Conservation (phyloP, 1,140 invertebrate genomes). For the Stenopsyche tienmushanensis region DNA sequence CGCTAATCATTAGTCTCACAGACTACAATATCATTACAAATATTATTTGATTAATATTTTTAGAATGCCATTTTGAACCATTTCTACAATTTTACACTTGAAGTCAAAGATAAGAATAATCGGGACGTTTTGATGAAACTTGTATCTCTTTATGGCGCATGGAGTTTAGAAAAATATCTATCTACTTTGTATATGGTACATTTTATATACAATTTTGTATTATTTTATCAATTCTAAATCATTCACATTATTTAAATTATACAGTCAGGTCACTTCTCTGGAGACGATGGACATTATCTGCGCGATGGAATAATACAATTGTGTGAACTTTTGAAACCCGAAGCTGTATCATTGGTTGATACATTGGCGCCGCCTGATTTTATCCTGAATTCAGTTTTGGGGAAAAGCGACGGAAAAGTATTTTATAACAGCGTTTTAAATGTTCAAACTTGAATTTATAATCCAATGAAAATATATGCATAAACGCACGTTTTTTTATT, state of each 20-base stretch:
- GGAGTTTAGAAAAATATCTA: conserved; percentile 68
- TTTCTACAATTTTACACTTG: conserved; percentile 58
- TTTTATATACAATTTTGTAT: conserved; percentile 14
- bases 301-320: conserved; percentile 62
- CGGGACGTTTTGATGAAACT: conserved; percentile 61
- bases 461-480: not conserved
- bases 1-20: no score
- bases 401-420: conserved; percentile 76
- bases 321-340: conserved; percentile 65
- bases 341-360: conserved; percentile 77
- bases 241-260: conserved; percentile 6
- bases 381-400: conserved; percentile 77
- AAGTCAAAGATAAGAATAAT: conserved; percentile 51
- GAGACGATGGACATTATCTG: conserved; percentile 50
- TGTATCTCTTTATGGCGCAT: conserved; percentile 68
- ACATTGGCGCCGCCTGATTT: conserved; percentile 86
- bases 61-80: conserved; percentile 63
- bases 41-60: conserved; percentile 20
- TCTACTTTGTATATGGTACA: conserved; percentile 64
- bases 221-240: conserved; percentile 2
- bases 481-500: conserved; percentile 27
- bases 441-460: not conserved
- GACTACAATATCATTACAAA: not conserved
- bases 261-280: conserved; percentile 56
- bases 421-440: conserved; percentile 1